A percentile compares a stretch with the other conserved stretches of the same genome.
phyloP scores from a whole-genome alignment of 2,113 vertebrate species.

The Amblyornis subalaris region DNA sequence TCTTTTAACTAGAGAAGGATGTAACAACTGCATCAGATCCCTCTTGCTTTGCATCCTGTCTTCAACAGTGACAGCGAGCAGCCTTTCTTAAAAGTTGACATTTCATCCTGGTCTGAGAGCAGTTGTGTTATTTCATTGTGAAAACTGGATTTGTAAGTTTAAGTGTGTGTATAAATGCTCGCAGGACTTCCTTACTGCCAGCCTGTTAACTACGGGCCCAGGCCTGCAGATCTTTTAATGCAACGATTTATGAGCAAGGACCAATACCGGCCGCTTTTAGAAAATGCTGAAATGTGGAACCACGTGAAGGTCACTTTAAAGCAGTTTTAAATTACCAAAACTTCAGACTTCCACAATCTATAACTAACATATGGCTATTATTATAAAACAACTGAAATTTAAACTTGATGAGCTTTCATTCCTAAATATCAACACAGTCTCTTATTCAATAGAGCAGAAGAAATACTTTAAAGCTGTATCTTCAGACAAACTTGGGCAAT shows the following conservation, averaged over 20 bases:
- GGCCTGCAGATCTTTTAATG: not conserved
- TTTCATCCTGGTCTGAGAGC: not conserved
- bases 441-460: conserved; percentile 34
- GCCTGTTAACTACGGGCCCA: not conserved
- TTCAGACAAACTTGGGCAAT: conserved; percentile 11
- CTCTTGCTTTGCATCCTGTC: not conserved
- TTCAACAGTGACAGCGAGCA: fast-evolving
- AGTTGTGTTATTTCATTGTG: not conserved
- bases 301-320: conserved; percentile 54
- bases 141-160: not conserved
- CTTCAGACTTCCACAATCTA: conserved; percentile 44
- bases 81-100: not conserved
- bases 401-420: conserved; percentile 54
- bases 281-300: conserved; percentile 61
- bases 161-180: not conserved
- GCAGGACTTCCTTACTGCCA: not conserved
- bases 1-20: not conserved
- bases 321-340: conserved; percentile 54
- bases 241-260: not conserved
- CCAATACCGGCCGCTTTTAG: not conserved
- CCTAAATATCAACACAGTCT: conserved; percentile 31
- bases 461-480: conserved; percentile 44
- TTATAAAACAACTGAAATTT: conserved; percentile 46
- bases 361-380: conserved; percentile 44
- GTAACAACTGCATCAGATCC: not conserved